A percentile compares a stretch with the other conserved stretches of the same genome.
Conservation (phyloP, 92 coral and sea anemone species). For the Epizoanthus scotinus region DNA sequence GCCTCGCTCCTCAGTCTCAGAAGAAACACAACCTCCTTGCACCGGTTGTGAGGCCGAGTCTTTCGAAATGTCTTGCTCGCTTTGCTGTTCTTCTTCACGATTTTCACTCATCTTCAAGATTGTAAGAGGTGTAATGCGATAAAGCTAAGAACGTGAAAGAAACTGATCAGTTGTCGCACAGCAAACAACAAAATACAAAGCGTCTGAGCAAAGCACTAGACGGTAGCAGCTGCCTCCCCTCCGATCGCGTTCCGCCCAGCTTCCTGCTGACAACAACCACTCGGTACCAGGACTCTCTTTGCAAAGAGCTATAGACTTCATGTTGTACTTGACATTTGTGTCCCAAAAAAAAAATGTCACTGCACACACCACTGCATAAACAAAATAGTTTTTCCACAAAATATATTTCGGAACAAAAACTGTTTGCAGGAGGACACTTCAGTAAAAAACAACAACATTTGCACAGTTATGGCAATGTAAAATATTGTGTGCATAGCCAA, state of each 20-base stretch:
- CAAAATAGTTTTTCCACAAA: too few species aligned
- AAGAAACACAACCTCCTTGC: constrained; percentile 12
- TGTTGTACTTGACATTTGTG: too few species aligned
- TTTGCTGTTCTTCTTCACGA: constrained; percentile 6
- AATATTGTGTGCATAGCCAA: too few species aligned
- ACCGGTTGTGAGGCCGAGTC: constrained; percentile 11
- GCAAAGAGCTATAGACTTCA: too few species aligned
- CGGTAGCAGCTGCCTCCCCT: constrained; percentile 42
- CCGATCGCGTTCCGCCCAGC: constrained; percentile 44
- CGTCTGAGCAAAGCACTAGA: not conserved
- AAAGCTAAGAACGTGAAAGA: not conserved
- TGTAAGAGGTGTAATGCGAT: not conserved
- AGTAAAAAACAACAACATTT: too few species aligned
- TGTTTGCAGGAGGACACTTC: too few species aligned
- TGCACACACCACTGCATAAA: too few species aligned
- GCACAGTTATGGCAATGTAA: too few species aligned
- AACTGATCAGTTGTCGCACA: not conserved
- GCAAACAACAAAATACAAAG: constrained; percentile 16
- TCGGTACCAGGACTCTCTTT: constrained; percentile 22
- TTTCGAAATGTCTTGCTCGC: constrained; percentile 8
- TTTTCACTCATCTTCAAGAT: constrained; percentile 29
- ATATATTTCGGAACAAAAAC: too few species aligned
- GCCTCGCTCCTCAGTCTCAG: constrained; percentile 20
- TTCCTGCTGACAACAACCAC: not conserved
- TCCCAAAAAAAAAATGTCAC: too few species aligned